These are phyloP conservation scores for Bombus superbus DNA, from an alignment of 1,140 invertebrate species.

Conservation along the genomic window DNA sequence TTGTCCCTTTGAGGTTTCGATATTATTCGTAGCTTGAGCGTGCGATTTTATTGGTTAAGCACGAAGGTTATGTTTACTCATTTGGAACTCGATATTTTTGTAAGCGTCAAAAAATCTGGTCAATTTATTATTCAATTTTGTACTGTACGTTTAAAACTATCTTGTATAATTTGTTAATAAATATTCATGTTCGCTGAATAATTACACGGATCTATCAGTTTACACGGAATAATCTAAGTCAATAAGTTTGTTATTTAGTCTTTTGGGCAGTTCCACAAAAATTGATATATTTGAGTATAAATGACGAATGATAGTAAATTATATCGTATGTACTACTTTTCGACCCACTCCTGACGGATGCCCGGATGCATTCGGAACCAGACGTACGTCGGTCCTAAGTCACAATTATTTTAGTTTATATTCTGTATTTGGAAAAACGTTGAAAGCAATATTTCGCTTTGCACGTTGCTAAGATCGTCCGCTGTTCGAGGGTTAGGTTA, in stretches of 20 bases:
- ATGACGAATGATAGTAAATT: no score
- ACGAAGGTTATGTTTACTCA: not conserved
- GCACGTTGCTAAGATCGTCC: no score
- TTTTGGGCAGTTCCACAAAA: not conserved
- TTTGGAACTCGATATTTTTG: no score
- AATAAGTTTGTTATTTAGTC: not conserved
- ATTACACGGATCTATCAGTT: no score
- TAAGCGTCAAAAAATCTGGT: not conserved
- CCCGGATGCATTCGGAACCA: no score
- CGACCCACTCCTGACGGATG: no score
- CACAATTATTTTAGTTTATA: no score
- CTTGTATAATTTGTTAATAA: not conserved
- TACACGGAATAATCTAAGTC: not conserved
- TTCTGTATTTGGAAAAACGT: no score
- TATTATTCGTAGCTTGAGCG: not conserved
- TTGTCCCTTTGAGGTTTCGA: not conserved
- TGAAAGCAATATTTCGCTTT: no score
- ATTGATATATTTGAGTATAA: no score
- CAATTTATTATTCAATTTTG: not conserved
- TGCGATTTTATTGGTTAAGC: not conserved
- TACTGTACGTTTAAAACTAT: not conserved
- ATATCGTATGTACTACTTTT: no score
- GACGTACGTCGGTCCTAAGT: no score
- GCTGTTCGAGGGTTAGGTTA: not conserved
- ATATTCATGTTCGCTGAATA: not conserved